A percentile compares a stretch with the other conserved stretches of the same genome.
Evolutionary conservation across 2,113 vertebrate genomes (phyloP).

Genomic region (Aphelocoma coerulescens): DNA sequence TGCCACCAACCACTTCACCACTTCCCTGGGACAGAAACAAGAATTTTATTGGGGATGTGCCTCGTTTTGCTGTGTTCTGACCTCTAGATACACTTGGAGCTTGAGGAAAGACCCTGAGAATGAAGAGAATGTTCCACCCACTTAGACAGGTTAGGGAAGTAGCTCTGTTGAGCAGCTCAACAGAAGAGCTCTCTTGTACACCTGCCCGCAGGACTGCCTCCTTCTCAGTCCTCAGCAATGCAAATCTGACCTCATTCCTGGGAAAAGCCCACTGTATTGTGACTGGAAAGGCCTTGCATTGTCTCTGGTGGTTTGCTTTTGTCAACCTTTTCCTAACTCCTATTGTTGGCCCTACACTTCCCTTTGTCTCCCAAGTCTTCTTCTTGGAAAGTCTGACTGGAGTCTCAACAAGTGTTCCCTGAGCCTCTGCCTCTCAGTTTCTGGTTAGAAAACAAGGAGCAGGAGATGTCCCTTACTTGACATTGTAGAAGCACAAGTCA

Average conservation of each 20-base stretch:
- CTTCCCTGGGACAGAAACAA: constrained; percentile 75
- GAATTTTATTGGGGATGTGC: not conserved
- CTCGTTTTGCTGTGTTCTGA: not conserved
- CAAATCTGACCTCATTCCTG: not conserved
- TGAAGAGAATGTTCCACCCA: not conserved
- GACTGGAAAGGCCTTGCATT: not conserved
- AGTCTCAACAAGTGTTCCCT: not conserved
- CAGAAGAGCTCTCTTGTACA: not conserved
- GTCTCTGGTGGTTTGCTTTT: not conserved
- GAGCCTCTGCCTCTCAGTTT: not conserved
- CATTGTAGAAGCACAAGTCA: constrained; percentile 75
- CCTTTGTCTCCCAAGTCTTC: not conserved
- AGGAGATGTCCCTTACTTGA: constrained; percentile 76
- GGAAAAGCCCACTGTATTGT: not conserved
- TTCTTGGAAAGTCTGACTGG: not conserved
- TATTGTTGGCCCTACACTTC: not conserved
- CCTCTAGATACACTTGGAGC: not conserved
- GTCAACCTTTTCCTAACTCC: not conserved
- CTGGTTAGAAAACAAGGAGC: not conserved
- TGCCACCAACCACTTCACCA: constrained; percentile 84
- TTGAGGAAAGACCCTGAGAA: not conserved
- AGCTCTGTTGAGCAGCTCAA: not conserved
- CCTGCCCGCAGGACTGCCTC: not conserved
- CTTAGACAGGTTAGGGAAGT: not conserved
- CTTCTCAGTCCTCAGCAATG: not conserved